Conservation (phyloP, 2,888 invertebrate genomes). For the Eilema caniola region DNA sequence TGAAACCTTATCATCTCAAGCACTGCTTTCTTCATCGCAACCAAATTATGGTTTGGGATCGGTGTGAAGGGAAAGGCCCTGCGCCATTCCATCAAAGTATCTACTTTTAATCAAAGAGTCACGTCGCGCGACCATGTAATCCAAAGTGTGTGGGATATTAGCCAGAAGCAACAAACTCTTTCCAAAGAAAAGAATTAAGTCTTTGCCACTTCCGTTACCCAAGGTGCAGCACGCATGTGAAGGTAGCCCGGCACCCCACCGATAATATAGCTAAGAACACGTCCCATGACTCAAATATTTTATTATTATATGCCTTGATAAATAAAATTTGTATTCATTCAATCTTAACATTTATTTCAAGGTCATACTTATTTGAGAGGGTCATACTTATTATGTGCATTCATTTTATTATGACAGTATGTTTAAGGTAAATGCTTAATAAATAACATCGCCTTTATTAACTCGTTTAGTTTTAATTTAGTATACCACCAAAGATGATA, state of each 20-base stretch:
- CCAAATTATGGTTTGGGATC: neutral
- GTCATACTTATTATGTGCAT: neutral
- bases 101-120: neutral
- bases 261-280: neutral
- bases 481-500: slow-evolving; percentile 47
- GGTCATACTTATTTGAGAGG: neutral
- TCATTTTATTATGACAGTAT: neutral
- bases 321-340: neutral
- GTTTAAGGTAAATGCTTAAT: neutral
- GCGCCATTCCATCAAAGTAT: neutral
- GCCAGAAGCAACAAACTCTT: neutral
- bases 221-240: neutral
- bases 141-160: neutral
- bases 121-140: too few species aligned
- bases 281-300: neutral
- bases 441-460: slow-evolving; percentile 8
- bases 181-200: neutral
- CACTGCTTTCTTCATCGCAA: neutral
- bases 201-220: neutral
- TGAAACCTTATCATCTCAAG: neutral
- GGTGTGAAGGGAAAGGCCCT: neutral
- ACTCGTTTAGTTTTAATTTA: slow-evolving; percentile 21
- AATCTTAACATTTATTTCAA: neutral
- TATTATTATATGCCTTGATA: neutral
- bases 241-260: neutral